Conservation (phyloP, 23 tunicate species). For the Botrylloides violaceus region DNA sequence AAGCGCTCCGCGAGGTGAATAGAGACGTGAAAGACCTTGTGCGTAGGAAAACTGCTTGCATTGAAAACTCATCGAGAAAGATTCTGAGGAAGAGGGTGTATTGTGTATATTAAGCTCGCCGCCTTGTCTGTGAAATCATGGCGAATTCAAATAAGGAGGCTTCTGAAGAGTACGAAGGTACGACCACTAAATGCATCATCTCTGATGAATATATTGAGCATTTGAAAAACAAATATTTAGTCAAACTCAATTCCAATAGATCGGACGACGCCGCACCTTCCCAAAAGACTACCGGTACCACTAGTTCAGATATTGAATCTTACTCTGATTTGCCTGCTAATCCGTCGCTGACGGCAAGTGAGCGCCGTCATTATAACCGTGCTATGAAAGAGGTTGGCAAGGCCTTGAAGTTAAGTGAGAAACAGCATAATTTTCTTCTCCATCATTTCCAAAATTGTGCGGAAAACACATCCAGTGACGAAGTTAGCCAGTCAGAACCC, state of each 20-base stretch:
- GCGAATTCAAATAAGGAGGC: too few relatives aligned
- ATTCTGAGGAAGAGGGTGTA: too few relatives aligned
- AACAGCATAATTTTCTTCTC: not conserved
- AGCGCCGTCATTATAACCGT: conserved; percentile 51
- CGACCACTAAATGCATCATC: not conserved
- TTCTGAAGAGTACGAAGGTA: too few relatives aligned
- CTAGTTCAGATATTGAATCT: conserved; percentile 6
- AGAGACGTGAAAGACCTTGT: too few relatives aligned
- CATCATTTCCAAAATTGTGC: not conserved
- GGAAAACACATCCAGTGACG: not conserved
- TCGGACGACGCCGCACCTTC: not conserved
- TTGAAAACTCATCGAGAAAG: too few relatives aligned
- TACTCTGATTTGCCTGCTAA: conserved; percentile 6
- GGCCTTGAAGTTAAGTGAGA: conserved; percentile 24
- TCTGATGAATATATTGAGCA: not conserved
- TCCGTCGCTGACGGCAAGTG: conserved; percentile 59
- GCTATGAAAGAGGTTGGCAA: conserved; percentile 66
- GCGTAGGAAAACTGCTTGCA: too few relatives aligned
- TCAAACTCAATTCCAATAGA: not conserved
- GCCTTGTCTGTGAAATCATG: too few relatives aligned
- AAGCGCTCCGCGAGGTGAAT: too few relatives aligned
- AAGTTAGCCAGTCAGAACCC: not conserved
- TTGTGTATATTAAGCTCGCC: too few relatives aligned
- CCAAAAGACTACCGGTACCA: not conserved
- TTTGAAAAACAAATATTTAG: not conserved